Conservation (phyloP, 2,113 vertebrate species). For the Brienomyrus brachyistius region DNA sequence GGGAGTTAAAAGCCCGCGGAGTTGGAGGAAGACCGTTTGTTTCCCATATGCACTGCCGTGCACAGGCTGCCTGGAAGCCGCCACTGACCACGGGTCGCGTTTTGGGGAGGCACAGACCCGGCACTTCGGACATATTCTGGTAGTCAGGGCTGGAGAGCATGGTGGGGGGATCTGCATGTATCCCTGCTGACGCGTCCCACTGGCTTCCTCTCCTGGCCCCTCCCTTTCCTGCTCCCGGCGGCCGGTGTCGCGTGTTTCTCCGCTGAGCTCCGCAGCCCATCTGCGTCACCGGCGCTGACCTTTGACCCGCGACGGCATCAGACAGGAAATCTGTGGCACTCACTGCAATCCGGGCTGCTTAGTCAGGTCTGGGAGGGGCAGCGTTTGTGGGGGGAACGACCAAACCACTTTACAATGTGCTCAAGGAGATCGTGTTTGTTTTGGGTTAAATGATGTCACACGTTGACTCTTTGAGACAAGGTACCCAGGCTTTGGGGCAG, state of each 20-base stretch:
- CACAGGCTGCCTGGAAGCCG: background rate
- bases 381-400: background rate
- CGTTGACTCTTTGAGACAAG: background rate
- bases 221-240: background rate
- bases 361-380: background rate
- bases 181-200: background rate
- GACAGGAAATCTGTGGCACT: background rate
- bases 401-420: background rate
- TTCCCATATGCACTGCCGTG: background rate
- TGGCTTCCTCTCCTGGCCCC: background rate
- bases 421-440: background rate
- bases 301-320: background rate
- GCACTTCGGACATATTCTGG: background rate
- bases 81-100: no score
- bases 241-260: no score
- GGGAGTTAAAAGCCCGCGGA: background rate
- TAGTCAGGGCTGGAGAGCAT: background rate
- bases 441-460: background rate
- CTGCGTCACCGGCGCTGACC: background rate
- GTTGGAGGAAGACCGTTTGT: background rate
- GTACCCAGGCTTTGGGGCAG: background rate
- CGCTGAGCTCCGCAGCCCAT: background rate
- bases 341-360: background rate
- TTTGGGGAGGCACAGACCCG: background rate
- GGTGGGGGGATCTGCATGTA: background rate